A percentile compares a stretch with the other conserved stretches of the same genome.
Conservation (phyloP, 1,140 invertebrate species). For the Camponotus vicinus region DNA sequence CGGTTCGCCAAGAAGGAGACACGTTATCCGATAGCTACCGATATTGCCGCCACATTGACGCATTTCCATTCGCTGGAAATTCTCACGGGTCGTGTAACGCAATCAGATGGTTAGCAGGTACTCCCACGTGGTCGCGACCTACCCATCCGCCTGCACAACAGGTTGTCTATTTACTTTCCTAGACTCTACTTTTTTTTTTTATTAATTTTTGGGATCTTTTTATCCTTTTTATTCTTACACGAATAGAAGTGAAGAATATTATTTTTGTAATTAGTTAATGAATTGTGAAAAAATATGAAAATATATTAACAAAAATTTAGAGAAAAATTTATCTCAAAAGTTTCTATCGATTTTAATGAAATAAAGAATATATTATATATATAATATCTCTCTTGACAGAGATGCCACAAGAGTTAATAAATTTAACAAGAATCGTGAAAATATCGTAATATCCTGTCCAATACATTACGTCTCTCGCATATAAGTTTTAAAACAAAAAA, state of each 20-base stretch:
- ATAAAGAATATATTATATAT: too few relatives aligned
- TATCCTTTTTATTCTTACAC: neutral
- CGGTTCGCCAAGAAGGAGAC: constrained; percentile 62
- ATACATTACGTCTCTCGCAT: too few relatives aligned
- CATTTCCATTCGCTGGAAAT: constrained; percentile 62
- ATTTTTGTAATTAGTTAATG: constrained; percentile 15
- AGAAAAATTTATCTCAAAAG: too few relatives aligned
- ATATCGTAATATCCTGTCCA: too few relatives aligned
- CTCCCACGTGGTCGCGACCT: constrained; percentile 62
- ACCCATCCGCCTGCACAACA: constrained; percentile 55
- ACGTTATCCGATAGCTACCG: constrained; percentile 63
- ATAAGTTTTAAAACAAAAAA: too few relatives aligned
- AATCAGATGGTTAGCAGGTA: constrained; percentile 67
- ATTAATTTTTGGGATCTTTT: neutral
- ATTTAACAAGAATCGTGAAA: too few relatives aligned
- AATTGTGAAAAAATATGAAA: neutral
- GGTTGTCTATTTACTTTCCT: constrained; percentile 47
- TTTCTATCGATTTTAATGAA: too few relatives aligned
- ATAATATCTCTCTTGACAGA: too few relatives aligned
- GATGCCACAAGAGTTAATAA: too few relatives aligned
- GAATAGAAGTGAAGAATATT: neutral
- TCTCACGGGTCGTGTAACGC: constrained; percentile 65
- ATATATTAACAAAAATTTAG: neutral
- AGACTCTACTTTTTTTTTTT: constrained; percentile 16
- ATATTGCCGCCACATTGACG: constrained; percentile 60